Evolutionary conservation across 2,797 vertebrate species (phyloP).

Genomic region (Tarsius wallacei): DNA sequence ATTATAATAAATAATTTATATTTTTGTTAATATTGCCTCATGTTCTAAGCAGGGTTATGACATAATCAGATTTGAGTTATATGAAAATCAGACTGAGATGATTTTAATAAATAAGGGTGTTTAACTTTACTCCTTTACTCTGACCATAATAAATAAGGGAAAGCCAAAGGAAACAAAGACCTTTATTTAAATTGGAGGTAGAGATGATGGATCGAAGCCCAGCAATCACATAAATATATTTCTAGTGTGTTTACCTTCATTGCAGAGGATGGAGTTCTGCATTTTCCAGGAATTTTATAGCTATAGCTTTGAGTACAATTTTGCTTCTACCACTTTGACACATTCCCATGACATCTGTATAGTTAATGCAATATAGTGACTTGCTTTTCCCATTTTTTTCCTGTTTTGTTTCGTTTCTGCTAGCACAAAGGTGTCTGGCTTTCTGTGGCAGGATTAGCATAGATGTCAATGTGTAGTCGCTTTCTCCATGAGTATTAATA

Average conservation of each 20-base stretch:
- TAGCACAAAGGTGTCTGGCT: not conserved
- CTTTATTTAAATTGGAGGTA: not conserved
- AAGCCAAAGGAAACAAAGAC: not conserved
- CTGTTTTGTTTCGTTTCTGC: not conserved
- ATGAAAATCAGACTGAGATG: not conserved
- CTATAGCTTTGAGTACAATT: not conserved
- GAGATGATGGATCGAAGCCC: not conserved
- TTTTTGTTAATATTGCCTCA: not conserved
- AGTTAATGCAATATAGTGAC: not conserved
- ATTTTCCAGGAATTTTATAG: not conserved
- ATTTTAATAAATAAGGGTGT: not conserved
- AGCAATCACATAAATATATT: not conserved
- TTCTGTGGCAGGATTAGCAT: not conserved
- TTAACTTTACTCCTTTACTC: not conserved
- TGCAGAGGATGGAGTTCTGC: not conserved
- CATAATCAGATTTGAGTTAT: conserved; percentile 18
- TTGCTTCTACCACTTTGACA: not conserved
- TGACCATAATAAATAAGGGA: not conserved
- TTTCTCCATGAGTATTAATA: not conserved
- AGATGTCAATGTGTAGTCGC: not conserved
- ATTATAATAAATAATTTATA: not conserved
- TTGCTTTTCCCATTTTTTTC: not conserved
- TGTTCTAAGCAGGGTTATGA: not conserved
- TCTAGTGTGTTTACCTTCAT: not conserved
- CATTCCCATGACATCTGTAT: not conserved